Evolutionary conservation across 2,113 vertebrate genomes (phyloP), one percentile per base, ranked within the genome.

Genomic region (Manacus vitellinus): DNA sequence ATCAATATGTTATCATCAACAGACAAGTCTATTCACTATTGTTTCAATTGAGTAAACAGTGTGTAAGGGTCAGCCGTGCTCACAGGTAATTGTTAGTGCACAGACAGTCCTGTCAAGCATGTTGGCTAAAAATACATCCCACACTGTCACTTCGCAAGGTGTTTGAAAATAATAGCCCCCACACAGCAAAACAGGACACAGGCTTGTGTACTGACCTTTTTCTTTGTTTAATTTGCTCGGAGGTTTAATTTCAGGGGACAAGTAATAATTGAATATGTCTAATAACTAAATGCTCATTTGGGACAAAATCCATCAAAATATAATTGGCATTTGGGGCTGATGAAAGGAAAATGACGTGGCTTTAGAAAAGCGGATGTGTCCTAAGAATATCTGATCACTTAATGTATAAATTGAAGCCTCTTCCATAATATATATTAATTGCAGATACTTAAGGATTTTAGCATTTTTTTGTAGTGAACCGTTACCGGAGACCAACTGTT

Each of bases 181-280:
- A 96, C 97, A 95, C 98, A 97, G 97, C 96, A 97, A 96, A 97
- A 95, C 98, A 96, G 98, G 98, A 99, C 98, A 95, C 55, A 43
- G 97, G 85, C 96, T 98, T 98, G 98, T 97, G 80, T 97, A 85
- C 95, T 99, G 99, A 99, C 99, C 99, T 99, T 99, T 98, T 92
- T 96, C 97, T 98, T 99, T 98, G 98, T 98, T 98, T 98, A 97
- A 98, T 98, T 97, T 98, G 95, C 97, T 97, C 93, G 8, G 85
- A 97, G 98, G 96, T 97, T 98, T 98, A 98, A 98, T 98, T 98
- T 97, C 97, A 97, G 96, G 97, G 96, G 97, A 97, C 97, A 97
- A 95, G 97, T 96, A 98, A 98, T 98, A 98, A 98, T 98, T 98
- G 98, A 98, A 98, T 98, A 97, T 94, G 97, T 95, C 96, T 98